Evolutionary conservation across 2,113 vertebrate genomes (phyloP), one percentile per base, ranked within the genome.

Genomic region (Trichechus manatus): DNA sequence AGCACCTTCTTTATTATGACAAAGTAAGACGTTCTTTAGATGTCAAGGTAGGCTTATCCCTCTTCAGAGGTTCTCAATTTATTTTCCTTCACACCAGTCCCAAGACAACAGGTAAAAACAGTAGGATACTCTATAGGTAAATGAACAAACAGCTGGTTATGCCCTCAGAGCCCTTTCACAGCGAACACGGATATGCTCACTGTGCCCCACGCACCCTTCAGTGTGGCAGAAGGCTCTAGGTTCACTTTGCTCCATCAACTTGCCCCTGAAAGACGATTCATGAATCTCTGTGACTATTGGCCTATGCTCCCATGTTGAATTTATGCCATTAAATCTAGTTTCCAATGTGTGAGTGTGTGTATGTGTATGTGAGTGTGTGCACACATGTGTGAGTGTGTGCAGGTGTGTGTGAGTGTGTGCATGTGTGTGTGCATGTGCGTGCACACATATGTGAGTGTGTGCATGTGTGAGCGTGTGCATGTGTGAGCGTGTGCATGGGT

Each of bases 271-370:
- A n/a, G 19, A 36, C 33, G 5, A 27, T 0, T 53, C 25, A 5
- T 2, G 17, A 25, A 6, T 29, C 47, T 0, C 14, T 9, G 36
- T 14, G 22, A 0, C 14, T 1, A 2, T 20, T 44, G 4, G 20
- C 44, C 44, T 6, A 7, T 47, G 47, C 47, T 5, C 14, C 19
- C 33, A 0, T 2, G 27, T 4, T 0, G 0, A 13, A 4, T n/a
- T 11, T 31, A 2, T 8, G 19, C 59, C 59, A n/a, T 19, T 9
- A 3, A 29, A 7, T 9, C 11, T 27, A n/a, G 33, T 66, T 66
- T 79, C 29, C 6, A 13, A 27, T 36, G 19, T 70, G 68, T 70
- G 56, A 17, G 56, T 66, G 33, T 63, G 59, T 19, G 39, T 3
- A 14, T 53, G 29, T 39, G 39, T 39, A 39, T 13, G 36, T 7